Conservation (phyloP, 2,888 invertebrate genomes). For the Tuberolachnus salignus region DNA sequence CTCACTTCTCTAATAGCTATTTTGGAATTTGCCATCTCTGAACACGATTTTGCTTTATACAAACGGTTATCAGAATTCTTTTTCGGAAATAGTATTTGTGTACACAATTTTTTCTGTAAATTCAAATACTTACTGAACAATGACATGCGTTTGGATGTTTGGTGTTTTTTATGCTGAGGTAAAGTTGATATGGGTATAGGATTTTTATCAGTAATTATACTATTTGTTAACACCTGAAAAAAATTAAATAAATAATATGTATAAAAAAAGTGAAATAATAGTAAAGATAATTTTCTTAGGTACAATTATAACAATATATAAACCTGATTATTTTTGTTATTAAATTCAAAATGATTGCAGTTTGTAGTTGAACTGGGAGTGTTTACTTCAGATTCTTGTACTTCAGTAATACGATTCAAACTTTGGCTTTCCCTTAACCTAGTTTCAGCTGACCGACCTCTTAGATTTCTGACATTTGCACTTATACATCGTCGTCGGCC, state of each 20-base stretch:
- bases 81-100: constrained; percentile 67
- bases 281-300: background rate
- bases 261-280: background rate
- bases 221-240: constrained; percentile 11
- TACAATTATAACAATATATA: background rate
- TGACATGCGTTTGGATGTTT: constrained; percentile 65
- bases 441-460: constrained; percentile 70
- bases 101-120: constrained; percentile 71
- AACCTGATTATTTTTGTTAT: constrained; percentile 26
- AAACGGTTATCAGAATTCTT: constrained; percentile 64
- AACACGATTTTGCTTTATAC: constrained; percentile 71
- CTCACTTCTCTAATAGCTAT: constrained; percentile 41
- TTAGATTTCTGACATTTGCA: constrained; percentile 65
- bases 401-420: constrained; percentile 83
- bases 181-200: constrained; percentile 14
- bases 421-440: constrained; percentile 81
- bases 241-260: constrained; percentile 9
- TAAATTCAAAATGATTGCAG: constrained; percentile 36
- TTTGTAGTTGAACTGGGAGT: constrained; percentile 26
- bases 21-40: constrained; percentile 57
- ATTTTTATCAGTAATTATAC: constrained; percentile 2
- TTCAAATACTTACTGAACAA: constrained; percentile 74
- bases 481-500: constrained; percentile 62
- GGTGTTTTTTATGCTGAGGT: constrained; percentile 43
- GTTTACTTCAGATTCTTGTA: constrained; percentile 72